Conservation (phyloP, 2,797 vertebrate species). For the Sebastes steindachneri region DNA sequence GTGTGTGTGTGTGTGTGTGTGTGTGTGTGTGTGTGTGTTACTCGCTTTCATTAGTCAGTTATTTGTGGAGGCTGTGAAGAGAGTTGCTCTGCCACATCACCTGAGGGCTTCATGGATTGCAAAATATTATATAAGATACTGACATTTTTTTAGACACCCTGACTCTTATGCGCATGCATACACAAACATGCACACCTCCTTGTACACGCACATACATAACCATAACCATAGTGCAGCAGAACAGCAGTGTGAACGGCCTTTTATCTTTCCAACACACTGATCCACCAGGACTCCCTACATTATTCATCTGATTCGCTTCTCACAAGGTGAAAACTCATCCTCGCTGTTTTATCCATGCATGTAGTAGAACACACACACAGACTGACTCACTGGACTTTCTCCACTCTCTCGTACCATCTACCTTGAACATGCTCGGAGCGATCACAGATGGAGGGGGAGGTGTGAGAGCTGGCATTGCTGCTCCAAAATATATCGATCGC, state of each 20-base stretch:
- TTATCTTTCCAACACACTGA: slow-evolving; percentile 23
- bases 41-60: slow-evolving; percentile 53
- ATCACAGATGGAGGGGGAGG: background rate
- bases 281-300: slow-evolving; percentile 31
- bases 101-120: slow-evolving; percentile 2
- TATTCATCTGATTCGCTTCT: slow-evolving; percentile 58
- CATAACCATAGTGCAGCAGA: background rate
- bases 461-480: background rate
- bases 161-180: background rate
- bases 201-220: slow-evolving; percentile 2
- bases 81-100: slow-evolving; percentile 26
- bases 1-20: background rate
- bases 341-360: slow-evolving; percentile 9
- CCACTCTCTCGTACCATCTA: background rate
- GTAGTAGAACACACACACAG: background rate
- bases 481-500: slow-evolving; percentile 2
- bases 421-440: background rate
- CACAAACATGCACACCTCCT: background rate
- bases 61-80: slow-evolving; percentile 55
- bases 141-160: background rate
- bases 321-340: background rate
- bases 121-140: slow-evolving; percentile 23
- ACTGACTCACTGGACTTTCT: background rate
- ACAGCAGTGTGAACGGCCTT: background rate
- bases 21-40: background rate